Evolutionary conservation across 2,888 invertebrate genomes (phyloP).

Genomic region (Hypsopygia costalis): DNA sequence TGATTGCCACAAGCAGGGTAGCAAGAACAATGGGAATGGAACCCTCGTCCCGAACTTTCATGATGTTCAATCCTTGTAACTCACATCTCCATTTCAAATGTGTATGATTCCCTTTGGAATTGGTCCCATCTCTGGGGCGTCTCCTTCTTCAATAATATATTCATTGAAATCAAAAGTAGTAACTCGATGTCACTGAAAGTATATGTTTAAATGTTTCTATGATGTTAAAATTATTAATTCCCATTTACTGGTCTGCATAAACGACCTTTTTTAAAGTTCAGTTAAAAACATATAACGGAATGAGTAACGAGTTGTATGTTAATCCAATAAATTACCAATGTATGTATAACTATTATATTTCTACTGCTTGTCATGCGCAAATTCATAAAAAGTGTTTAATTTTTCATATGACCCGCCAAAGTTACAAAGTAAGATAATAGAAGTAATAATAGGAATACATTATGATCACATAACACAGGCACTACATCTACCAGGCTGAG

Average conservation of each 20-base stretch:
- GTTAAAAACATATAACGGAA: too few species aligned
- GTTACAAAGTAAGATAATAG: conserved; percentile 43
- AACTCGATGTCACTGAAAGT: conserved; percentile 81
- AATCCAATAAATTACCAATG: too few species aligned
- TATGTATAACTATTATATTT: not conserved
- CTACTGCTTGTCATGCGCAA: conserved; percentile 2
- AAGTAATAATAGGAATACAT: conserved; percentile 22
- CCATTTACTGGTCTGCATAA: too few species aligned
- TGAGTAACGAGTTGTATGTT: too few species aligned
- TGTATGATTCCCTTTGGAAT: conserved; percentile 84
- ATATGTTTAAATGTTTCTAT: conserved; percentile 16
- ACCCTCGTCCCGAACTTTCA: conserved; percentile 83
- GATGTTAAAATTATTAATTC: too few species aligned
- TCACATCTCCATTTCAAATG: conserved; percentile 82
- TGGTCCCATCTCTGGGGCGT: conserved; percentile 79
- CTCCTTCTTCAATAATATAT: conserved; percentile 78
- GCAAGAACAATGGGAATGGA: conserved; percentile 85
- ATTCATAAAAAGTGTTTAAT: conserved; percentile 9
- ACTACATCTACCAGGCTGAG: conserved; percentile 32
- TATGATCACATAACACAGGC: conserved; percentile 28
- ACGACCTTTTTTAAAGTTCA: too few species aligned
- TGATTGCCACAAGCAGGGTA: conserved; percentile 85
- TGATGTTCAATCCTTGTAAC: conserved; percentile 82
- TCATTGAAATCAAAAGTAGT: conserved; percentile 77
- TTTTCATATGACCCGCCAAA: conserved; percentile 77